phyloP scores from a whole-genome alignment of 2,113 vertebrate genomes.

The Motacilla tschutschensis region DNA sequence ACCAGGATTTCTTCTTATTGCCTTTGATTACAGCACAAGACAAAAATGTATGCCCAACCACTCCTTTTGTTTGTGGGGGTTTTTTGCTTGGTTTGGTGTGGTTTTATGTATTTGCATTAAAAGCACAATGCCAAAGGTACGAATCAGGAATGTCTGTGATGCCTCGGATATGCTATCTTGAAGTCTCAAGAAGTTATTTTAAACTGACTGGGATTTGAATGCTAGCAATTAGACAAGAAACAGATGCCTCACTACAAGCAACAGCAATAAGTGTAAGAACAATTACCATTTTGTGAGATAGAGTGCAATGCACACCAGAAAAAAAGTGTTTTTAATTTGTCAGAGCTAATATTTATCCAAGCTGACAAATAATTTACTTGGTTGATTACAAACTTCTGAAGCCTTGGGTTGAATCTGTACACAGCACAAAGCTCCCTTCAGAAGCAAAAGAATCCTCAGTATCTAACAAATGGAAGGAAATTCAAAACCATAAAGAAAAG shows the following conservation, averaged over 20 bases:
- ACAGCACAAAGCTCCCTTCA: background rate
- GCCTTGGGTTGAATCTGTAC: background rate
- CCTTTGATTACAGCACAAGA: background rate
- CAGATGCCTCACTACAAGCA: background rate
- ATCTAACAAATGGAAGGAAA: background rate
- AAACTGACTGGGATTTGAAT: background rate
- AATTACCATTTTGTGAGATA: background rate
- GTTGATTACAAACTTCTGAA: background rate
- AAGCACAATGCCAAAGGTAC: background rate
- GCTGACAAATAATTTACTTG: slow-evolving; percentile 13
- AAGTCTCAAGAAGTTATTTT: background rate
- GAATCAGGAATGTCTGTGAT: rapidly evolving
- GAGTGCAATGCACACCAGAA: background rate
- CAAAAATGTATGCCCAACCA: background rate
- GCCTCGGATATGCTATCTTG: rapidly evolving
- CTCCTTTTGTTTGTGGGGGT: rapidly evolving
- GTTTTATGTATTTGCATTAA: background rate
- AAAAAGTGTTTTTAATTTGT: slow-evolving; percentile 11
- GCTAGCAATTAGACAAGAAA: background rate
- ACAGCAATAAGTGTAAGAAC: background rate
- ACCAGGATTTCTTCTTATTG: background rate
- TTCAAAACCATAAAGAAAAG: background rate
- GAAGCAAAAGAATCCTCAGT: background rate
- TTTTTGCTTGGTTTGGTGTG: background rate
- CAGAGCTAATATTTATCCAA: slow-evolving; percentile 28